A percentile compares a stretch with the other conserved stretches of the same genome.
These are phyloP conservation scores for Stenodera caucasica DNA, from an alignment of 2,888 invertebrate species.

Conservation along the genomic window DNA sequence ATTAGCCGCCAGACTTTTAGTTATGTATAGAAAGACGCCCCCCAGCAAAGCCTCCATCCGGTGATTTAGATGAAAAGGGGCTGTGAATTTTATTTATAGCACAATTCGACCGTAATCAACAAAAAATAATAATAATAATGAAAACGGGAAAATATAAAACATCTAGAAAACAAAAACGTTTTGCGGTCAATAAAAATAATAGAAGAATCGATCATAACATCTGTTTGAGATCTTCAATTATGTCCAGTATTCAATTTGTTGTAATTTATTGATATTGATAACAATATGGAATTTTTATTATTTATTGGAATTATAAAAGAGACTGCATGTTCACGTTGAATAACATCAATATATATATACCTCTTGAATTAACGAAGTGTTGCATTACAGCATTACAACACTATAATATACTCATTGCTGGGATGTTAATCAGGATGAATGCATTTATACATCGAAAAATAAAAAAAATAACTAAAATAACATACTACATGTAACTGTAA, in stretches of 20 bases:
- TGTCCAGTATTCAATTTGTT: not conserved
- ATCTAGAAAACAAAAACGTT: not conserved
- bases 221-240: not conserved
- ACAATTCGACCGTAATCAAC: not conserved
- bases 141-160: not conserved
- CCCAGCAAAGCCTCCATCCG: constrained; percentile 8
- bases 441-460: not conserved
- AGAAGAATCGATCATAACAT: not conserved
- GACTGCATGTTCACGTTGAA: not conserved
- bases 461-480: too few species aligned
- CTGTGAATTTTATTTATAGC: constrained; percentile 5
- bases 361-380: constrained; percentile 8
- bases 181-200: constrained; percentile 1
- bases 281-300: not conserved
- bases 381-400: constrained; percentile 1
- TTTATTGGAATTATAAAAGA: constrained; percentile 4
- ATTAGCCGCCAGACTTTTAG: constrained; percentile 5
- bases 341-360: not conserved
- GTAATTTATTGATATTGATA: not conserved
- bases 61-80: constrained; percentile 7
- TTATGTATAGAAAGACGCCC: constrained; percentile 3
- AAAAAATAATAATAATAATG: not conserved
- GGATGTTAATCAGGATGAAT: constrained; percentile 5
- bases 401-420: constrained; percentile 1
- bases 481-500: not conserved